Base-by-base conservation (phyloP, 2,113 vertebrate genomes). In the Leucopternis melanops region DNA sequence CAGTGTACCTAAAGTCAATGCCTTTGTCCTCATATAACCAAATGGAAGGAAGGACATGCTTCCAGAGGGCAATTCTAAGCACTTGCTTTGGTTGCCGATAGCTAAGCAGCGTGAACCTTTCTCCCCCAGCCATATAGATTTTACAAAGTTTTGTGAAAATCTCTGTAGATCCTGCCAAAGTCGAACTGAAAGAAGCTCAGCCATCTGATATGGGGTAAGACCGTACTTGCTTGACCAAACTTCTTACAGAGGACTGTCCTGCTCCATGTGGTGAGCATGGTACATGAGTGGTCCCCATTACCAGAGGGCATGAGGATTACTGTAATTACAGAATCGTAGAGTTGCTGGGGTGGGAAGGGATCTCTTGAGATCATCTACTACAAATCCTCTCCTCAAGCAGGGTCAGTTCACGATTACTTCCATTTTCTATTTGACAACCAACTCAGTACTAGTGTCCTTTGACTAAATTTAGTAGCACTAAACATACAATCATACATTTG, bases 221-320 rank as follows among this genome's bases (percentile, higher is more conserved):
- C 7, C 25, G 11, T 34, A 27, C 7, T 7, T 52, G 26, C 16
- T 13, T 67, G n/a, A 10, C 19, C 8, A 79, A 9, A 17, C 18
- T 55, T 74, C 38, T 47, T 34, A 38, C 22, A 65, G 52, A 49
- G 10, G 3, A 52, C 6, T 15, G 32, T 36, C 11, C 36, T 55
- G 6, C 16, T 49, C 25, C 10, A 11, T 23, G 32, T 15, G 8
- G 11, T 27, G 5, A 32, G 6, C 7, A 11, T 9, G 16, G 27
- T 25, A 32, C 0, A 0, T n/a, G 32, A 45, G 22, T 0, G 1
- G 10, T n/a, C 86, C 42, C 10, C 11, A 3, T 31, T 52, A 36
- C 19, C 29, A 84, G 42, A 45, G 13, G 31, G 22, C 2, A n/a
- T 15, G 5, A 58, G 23, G 45, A 44, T 47, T 66, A 25, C 32